Evolutionary conservation across 2,797 vertebrate genomes (phyloP).

Genomic region (Megalops cyprinoides): DNA sequence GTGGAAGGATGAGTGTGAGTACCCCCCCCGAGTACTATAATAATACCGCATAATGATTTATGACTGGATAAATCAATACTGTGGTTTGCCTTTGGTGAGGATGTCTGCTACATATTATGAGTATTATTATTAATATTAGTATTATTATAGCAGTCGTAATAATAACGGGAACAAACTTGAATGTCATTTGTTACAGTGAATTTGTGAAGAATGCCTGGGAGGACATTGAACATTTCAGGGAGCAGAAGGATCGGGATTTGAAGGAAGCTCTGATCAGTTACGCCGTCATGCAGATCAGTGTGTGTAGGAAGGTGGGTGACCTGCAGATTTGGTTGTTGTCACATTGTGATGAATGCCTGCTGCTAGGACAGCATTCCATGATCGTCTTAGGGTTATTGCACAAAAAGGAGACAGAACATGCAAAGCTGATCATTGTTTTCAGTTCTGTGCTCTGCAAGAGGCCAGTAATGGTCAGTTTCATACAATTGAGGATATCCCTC

Average conservation of each 20-base stretch:
- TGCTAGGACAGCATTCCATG: too few relatives aligned
- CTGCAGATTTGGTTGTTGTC: too few relatives aligned
- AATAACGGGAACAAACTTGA: background rate
- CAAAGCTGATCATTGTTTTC: too few relatives aligned
- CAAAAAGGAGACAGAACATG: too few relatives aligned
- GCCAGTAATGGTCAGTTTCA: too few relatives aligned
- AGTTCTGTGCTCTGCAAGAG: too few relatives aligned
- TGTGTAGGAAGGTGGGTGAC: constrained; percentile 91
- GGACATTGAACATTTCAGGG: constrained; percentile 90
- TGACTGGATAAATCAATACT: background rate
- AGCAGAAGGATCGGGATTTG: constrained; percentile 91
- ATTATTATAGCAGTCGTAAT: background rate
- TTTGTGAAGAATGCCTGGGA: constrained; percentile 87
- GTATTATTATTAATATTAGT: background rate
- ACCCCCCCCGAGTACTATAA: too few relatives aligned
- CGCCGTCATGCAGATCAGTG: constrained; percentile 93
- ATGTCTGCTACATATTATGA: background rate
- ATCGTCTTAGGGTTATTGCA: too few relatives aligned
- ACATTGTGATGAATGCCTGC: too few relatives aligned
- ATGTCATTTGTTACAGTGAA: constrained; percentile 71
- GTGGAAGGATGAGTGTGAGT: too few relatives aligned
- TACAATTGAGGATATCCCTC: too few relatives aligned
- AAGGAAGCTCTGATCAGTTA: constrained; percentile 91
- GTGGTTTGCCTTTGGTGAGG: too few relatives aligned
- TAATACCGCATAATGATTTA: background rate